phyloP scores from a whole-genome alignment of 2,113 vertebrate species.

The Tragulus kanchil region DNA sequence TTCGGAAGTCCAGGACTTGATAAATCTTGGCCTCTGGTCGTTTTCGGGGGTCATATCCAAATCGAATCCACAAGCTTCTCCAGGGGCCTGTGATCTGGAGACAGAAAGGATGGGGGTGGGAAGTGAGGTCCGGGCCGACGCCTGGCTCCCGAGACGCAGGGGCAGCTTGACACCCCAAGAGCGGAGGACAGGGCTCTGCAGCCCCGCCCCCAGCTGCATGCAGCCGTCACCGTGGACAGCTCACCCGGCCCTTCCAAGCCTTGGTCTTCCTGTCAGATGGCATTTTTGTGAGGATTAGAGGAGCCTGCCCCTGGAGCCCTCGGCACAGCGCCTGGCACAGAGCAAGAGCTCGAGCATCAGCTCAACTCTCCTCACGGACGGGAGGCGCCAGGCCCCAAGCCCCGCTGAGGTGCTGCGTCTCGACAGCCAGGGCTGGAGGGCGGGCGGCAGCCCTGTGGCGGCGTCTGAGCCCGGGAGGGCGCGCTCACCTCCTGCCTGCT shows the following conservation, averaged over 20 bases:
- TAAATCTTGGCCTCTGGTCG: slow-evolving; percentile 94
- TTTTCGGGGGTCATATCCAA: slow-evolving; percentile 96
- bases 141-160: not conserved
- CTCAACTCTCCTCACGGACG: rapidly evolving
- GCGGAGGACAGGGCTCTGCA: not conserved
- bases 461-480: too few relatives aligned
- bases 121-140: not conserved
- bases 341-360: rapidly evolving
- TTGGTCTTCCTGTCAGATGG: not conserved
- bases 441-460: rapidly evolving
- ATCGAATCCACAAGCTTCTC: slow-evolving; percentile 97
- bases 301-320: not conserved
- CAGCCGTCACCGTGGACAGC: not conserved
- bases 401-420: not conserved
- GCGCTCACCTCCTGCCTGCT: too few relatives aligned
- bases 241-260: not conserved
- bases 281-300: not conserved
- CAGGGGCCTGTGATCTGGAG: slow-evolving; percentile 96
- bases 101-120: slow-evolving; percentile 2
- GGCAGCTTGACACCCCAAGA: not conserved
- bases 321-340: rapidly evolving
- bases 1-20: slow-evolving; percentile 97
- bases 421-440: not conserved
- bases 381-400: not conserved
- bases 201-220: rapidly evolving